These are phyloP conservation scores for Trachurus trachurus DNA, from an alignment of 2,797 vertebrate genomes.

Conservation along the genomic window DNA sequence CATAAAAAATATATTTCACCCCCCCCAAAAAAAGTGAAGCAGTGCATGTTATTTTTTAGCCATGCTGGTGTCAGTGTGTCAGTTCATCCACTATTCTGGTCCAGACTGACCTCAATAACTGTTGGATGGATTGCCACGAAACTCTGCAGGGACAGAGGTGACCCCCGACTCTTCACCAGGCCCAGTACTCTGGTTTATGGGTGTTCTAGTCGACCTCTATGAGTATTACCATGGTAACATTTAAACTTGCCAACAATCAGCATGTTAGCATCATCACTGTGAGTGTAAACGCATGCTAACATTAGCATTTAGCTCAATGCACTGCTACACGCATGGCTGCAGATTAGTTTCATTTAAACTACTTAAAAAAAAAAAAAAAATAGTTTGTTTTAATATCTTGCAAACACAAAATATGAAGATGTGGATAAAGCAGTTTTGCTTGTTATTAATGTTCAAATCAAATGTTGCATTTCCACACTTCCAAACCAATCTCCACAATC, in stretches of 20 bases:
- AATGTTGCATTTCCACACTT: slow-evolving; percentile 10
- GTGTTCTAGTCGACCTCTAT: background rate
- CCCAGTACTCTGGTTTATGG: no score
- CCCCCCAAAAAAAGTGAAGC: background rate
- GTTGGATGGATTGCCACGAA: background rate
- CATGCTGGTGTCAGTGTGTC: background rate
- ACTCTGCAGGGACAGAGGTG: background rate
- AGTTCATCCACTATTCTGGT: background rate
- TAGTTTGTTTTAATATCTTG: slow-evolving; percentile 1
- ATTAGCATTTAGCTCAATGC: slow-evolving; percentile 14
- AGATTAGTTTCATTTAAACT: slow-evolving; percentile 2
- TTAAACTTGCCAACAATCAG: slow-evolving; percentile 10
- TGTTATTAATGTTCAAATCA: background rate
- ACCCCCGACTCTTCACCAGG: background rate
- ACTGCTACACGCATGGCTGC: slow-evolving; percentile 1
- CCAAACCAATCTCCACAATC: background rate
- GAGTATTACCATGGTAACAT: background rate
- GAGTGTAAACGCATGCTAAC: slow-evolving; percentile 11
- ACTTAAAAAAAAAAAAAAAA: background rate
- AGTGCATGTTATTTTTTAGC: background rate
- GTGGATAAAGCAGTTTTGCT: slow-evolving; percentile 1
- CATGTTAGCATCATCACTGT: slow-evolving; percentile 16
- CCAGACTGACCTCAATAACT: background rate
- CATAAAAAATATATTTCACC: background rate
- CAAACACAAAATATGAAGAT: slow-evolving; percentile 23